These are phyloP conservation scores for Cephalopterus ornatus DNA, from an alignment of 2,113 vertebrate genomes.

Conservation along the genomic window DNA sequence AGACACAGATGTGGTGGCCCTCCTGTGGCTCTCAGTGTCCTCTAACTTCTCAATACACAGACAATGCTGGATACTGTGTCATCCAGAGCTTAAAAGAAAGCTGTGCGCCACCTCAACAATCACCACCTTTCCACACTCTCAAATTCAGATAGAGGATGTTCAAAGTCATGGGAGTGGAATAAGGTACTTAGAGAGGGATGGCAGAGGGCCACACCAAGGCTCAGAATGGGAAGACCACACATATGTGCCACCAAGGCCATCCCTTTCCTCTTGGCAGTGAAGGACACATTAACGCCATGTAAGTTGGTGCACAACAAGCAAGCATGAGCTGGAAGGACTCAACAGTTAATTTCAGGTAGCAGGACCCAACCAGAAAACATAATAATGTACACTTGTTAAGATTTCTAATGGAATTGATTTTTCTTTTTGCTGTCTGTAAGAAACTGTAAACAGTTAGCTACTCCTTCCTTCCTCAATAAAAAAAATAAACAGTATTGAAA, in stretches of 20 bases:
- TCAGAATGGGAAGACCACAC: not conserved
- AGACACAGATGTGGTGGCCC: not conserved
- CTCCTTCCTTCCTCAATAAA: not conserved
- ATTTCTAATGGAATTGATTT: not conserved
- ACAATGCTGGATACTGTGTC: rapidly evolving
- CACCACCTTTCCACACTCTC: not conserved
- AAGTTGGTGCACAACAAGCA: not conserved
- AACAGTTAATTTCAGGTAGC: rapidly evolving
- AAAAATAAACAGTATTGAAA: not conserved
- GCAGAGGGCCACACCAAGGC: not conserved
- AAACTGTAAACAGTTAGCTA: not conserved
- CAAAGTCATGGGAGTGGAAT: not conserved
- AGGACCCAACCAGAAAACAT: not conserved
- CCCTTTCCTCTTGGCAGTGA: not conserved
- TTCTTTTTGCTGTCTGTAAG: not conserved
- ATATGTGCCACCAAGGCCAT: rapidly evolving
- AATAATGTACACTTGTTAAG: not conserved
- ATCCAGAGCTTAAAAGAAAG: not conserved
- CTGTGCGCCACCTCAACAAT: not conserved
- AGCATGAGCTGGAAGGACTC: not conserved
- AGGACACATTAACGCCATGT: not conserved
- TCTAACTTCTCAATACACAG: not conserved
- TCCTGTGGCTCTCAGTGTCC: not conserved
- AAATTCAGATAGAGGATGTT: not conserved
- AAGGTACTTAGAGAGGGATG: not conserved